Base-by-base conservation (phyloP, 2,797 vertebrate species). In the Ataeniobius toweri region DNA sequence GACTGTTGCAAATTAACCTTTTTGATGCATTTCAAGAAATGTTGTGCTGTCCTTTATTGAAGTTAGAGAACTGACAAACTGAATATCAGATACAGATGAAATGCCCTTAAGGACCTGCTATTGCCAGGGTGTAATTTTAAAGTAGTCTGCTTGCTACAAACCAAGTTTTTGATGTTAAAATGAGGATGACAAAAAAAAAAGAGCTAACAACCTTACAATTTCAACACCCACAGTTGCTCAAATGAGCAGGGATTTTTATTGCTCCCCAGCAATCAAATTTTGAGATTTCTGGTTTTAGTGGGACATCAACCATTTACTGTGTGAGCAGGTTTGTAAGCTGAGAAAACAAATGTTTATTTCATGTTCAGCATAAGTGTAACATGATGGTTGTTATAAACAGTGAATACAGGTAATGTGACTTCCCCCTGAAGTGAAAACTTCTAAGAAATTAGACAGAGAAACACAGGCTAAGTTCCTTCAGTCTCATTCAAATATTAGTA, bases 391-490 rank as follows among this genome's bases (percentile, higher is more conserved):
- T 65, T 18, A n/a, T 16, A 51, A 51, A 51, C 28, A n/a, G 31
- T 55, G 58, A 53, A 77, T 39, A 20, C 28, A 74, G 77, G 61
- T 48, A 22, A 6, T 26, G 28, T 28, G n/a, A 41, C 2, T 39
- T 59, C 20, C 9, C 12, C 36, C 56, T 39, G 13, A 71, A 26
- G 6, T 51, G 39, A 75, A 63, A 12, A 14, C 9, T 50, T 8
- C 9, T 10, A 46, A 58, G 44, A 58, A 13, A 63, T 44, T 31
- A 78, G 46, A 78, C 80, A 69, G n/a, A 71, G 48, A 73, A 83
- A 67, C 2, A 79, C 31, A 72, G 51, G 58, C 59, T 72, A 16
- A 84, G 71, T 59, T 76, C 56, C 56, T 9, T 50, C 70, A 48
- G 51, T 14, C 36, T 39, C 31, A 39, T 63, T 5, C 28, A 61